Evolutionary conservation across 2,888 invertebrate species (phyloP).

Genomic region (Entomobrya multifasciata): DNA sequence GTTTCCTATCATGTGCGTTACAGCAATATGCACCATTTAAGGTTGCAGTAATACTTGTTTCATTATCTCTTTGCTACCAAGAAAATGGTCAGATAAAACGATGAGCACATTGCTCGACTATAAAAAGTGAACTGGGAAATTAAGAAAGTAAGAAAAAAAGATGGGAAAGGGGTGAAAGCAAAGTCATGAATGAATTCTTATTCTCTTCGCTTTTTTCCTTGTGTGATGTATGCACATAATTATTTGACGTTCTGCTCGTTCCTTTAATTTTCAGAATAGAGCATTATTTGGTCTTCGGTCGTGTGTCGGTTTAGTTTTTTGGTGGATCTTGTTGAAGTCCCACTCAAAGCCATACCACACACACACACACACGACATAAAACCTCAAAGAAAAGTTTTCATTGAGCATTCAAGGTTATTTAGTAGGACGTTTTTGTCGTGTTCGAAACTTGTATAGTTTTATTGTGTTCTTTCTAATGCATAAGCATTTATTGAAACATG

Average conservation of each 20-base stretch:
- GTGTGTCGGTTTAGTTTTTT: no score
- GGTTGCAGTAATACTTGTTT: conserved; percentile 24
- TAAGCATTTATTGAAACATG: conserved; percentile 10
- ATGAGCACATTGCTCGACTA: not conserved
- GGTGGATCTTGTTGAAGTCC: not conserved
- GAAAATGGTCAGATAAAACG: not conserved
- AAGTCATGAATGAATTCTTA: conserved; percentile 17
- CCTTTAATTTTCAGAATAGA: not conserved
- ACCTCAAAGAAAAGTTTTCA: conserved; percentile 63
- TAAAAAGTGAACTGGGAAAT: not conserved
- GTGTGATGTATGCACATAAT: conserved; percentile 58
- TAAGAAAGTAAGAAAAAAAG: not conserved
- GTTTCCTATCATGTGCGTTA: conserved; percentile 24
- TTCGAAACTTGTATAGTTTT: not conserved
- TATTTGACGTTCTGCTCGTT: conserved; percentile 28
- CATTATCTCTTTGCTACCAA: not conserved
- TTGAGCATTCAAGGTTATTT: conserved; percentile 19
- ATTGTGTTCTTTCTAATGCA: conserved; percentile 7
- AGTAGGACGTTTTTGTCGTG: conserved; percentile 3
- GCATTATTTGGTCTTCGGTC: no score
- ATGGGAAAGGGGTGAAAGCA: conserved; percentile 14
- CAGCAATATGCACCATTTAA: not conserved
- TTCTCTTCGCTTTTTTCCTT: not conserved
- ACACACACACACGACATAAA: conserved; percentile 38
- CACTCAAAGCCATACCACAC: conserved; percentile 28